Evolutionary conservation across 2,888 invertebrate genomes (phyloP).

Genomic region (Slavum lentiscoides): DNA sequence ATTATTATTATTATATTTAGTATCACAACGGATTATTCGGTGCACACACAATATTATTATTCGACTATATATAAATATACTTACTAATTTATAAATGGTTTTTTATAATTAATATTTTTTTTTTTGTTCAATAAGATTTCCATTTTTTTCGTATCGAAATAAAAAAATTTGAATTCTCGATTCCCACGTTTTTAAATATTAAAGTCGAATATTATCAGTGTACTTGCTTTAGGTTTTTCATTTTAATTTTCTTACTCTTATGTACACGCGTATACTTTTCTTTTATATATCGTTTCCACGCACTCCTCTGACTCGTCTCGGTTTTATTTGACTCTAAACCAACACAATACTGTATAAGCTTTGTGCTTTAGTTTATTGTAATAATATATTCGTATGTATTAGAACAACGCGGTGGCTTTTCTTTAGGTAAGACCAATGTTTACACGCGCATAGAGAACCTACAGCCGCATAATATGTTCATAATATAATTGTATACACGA

Average conservation of each 20-base stretch:
- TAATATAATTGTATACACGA: background rate
- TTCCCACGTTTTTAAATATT: no score
- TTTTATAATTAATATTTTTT: no score
- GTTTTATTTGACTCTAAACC: background rate
- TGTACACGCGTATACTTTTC: background rate
- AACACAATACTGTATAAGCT: conserved; percentile 2
- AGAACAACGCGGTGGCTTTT: conserved; percentile 3
- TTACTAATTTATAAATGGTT: no score
- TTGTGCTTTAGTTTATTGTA: background rate
- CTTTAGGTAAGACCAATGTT: background rate
- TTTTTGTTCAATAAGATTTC: no score
- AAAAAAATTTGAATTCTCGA: no score
- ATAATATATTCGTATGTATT: conserved; percentile 2
- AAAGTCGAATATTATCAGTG: no score
- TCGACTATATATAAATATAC: no score
- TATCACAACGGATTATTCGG: no score
- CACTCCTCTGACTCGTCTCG: no score
- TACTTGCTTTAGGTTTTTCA: background rate
- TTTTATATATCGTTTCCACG: background rate
- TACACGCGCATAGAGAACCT: background rate
- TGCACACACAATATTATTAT: no score
- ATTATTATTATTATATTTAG: no score
- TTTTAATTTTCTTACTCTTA: background rate
- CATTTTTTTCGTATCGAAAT: no score
- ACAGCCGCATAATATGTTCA: background rate